Percentiles rank a stretch among this genome's conserved stretches.
phyloP scores from a whole-genome alignment of 2,888 invertebrate genomes.

The Clostera curtula region DNA sequence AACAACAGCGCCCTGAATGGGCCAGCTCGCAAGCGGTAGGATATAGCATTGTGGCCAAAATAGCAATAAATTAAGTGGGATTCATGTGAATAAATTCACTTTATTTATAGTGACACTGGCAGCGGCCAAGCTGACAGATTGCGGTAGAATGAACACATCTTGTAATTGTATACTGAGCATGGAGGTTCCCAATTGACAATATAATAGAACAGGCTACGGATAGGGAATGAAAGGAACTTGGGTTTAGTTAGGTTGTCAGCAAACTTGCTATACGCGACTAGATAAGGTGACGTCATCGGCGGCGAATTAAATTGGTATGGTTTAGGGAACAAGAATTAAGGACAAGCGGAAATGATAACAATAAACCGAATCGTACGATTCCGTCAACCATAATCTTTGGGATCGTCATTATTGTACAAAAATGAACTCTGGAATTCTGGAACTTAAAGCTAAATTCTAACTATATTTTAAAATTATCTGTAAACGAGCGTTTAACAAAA shows the following conservation, averaged over 20 bases:
- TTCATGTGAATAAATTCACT: constrained; percentile 51
- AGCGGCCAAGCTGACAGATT: constrained; percentile 53
- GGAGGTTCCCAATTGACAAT: constrained; percentile 61
- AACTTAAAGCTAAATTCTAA: too few relatives aligned
- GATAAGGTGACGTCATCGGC: too few relatives aligned
- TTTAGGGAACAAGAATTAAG: too few relatives aligned
- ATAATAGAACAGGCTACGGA: constrained; percentile 46
- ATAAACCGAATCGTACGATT: too few relatives aligned
- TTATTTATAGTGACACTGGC: constrained; percentile 52
- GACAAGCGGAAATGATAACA: too few relatives aligned
- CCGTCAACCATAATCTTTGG: too few relatives aligned
- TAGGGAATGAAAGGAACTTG: constrained; percentile 17
- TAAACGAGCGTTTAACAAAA: neutral
- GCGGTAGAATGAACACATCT: constrained; percentile 63
- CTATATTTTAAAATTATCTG: neutral
- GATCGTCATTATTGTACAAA: too few relatives aligned
- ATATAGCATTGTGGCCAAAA: constrained; percentile 53
- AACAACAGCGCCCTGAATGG: constrained; percentile 1
- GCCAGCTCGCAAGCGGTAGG: constrained; percentile 18
- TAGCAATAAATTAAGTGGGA: constrained; percentile 58
- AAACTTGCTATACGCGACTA: too few relatives aligned
- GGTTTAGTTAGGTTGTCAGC: constrained; percentile 2
- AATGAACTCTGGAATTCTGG: too few relatives aligned
- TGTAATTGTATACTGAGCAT: constrained; percentile 56
- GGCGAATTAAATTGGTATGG: too few relatives aligned